Evolutionary conservation across 2,113 vertebrate species (phyloP).

Genomic region (Cinclus mexicanus): DNA sequence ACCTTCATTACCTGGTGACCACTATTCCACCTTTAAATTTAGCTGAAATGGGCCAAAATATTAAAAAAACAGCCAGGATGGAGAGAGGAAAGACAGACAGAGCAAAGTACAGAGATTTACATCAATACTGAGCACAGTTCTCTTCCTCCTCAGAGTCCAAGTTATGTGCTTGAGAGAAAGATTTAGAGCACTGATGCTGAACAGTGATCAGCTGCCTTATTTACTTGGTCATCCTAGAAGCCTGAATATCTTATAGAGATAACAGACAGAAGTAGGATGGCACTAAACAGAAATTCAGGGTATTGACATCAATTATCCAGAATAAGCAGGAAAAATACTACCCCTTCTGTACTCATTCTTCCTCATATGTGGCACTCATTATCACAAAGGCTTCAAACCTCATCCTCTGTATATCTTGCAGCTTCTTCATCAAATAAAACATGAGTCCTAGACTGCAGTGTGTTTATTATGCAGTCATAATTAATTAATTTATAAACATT

Average conservation of each 20-base stretch:
- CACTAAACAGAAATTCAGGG: background rate
- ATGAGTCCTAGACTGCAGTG: background rate
- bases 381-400: background rate
- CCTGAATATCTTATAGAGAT: background rate
- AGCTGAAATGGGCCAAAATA: background rate
- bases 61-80: background rate
- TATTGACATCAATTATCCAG: background rate
- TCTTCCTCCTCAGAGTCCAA: background rate
- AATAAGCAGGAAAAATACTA: background rate
- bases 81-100: fast-evolving
- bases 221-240: background rate
- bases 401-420: background rate
- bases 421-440: background rate
- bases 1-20: background rate
- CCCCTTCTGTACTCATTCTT: background rate
- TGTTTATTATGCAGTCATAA: background rate
- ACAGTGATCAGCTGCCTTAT: conserved; percentile 1
- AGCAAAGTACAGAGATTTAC: background rate
- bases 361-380: background rate
- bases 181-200: background rate
- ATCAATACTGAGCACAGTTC: background rate
- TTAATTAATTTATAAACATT: background rate
- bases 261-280: background rate
- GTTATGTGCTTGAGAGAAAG: background rate
- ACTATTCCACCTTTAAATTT: background rate